Evolutionary conservation across 1,140 invertebrate genomes (phyloP).

Genomic region (Brachionus sp.): DNA sequence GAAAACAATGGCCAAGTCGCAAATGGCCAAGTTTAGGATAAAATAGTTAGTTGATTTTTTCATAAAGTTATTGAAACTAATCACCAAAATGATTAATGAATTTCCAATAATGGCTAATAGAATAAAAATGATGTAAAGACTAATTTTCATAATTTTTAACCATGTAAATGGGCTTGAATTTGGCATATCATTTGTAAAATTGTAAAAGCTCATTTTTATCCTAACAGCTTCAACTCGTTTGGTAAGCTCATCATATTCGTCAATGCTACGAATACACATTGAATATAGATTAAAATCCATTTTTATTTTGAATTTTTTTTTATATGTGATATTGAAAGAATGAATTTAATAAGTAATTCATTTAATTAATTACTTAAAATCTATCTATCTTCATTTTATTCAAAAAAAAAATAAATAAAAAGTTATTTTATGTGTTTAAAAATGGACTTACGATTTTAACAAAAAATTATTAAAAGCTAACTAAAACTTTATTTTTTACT

Average conservation of each 20-base stretch:
- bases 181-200: not conserved
- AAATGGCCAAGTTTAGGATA: conserved; percentile 18
- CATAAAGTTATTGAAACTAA: not conserved
- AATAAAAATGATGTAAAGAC: not conserved
- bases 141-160: not conserved
- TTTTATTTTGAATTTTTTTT: not conserved
- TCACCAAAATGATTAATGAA: not conserved
- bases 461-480: no score
- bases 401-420: no score
- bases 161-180: not conserved
- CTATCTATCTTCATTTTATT: no score
- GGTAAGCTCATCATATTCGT: not conserved
- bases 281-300: not conserved
- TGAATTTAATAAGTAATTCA: no score
- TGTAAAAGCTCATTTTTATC: not conserved
- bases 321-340: no score
- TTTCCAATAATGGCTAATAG: not conserved
- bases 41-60: conserved; percentile 28
- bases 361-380: no score
- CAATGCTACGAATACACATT: not conserved
- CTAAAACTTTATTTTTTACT: no score
- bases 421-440: no score
- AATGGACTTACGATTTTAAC: no score
- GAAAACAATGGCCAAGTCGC: not conserved
- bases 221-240: not conserved